These are phyloP conservation scores for Taurulus bubalis DNA, from an alignment of 2,113 vertebrate species.

Conservation along the genomic window DNA sequence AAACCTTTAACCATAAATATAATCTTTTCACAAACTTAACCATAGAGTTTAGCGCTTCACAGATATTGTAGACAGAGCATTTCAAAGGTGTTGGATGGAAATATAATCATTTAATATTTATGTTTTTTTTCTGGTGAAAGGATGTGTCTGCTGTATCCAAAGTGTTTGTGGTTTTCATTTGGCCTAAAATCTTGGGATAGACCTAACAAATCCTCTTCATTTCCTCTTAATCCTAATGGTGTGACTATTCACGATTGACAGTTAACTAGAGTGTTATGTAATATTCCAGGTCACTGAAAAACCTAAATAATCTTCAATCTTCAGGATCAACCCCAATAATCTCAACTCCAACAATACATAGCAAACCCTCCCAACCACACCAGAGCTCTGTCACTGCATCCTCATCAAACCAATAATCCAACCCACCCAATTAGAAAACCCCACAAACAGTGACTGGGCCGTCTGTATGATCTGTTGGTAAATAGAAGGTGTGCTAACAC, in stretches of 20 bases:
- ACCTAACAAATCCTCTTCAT: not conserved
- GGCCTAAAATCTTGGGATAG: not conserved
- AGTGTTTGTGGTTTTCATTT: not conserved
- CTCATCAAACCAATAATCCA: slow-evolving; percentile 29
- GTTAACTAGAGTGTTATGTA: not conserved
- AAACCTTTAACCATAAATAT: not conserved
- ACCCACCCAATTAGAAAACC: slow-evolving; percentile 74
- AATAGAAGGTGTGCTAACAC: slow-evolving; percentile 61
- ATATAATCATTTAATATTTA: not conserved
- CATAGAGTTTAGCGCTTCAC: not conserved
- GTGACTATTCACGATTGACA: not conserved
- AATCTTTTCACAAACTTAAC: not conserved
- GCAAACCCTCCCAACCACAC: slow-evolving; percentile 4
- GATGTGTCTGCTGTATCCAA: not conserved
- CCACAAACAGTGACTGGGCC: slow-evolving; percentile 46
- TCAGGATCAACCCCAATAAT: slow-evolving; percentile 16
- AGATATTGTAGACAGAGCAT: not conserved
- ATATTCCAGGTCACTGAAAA: not conserved
- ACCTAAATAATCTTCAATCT: slow-evolving; percentile 3
- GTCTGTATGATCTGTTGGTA: slow-evolving; percentile 50
- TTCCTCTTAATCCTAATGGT: not conserved
- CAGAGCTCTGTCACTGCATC: slow-evolving; percentile 14
- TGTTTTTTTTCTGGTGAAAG: not conserved
- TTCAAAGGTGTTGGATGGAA: not conserved
- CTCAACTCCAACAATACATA: slow-evolving; percentile 13